These are phyloP conservation scores for Papilio dardanus DNA, from an alignment of 1,140 invertebrate species.

Conservation along the genomic window DNA sequence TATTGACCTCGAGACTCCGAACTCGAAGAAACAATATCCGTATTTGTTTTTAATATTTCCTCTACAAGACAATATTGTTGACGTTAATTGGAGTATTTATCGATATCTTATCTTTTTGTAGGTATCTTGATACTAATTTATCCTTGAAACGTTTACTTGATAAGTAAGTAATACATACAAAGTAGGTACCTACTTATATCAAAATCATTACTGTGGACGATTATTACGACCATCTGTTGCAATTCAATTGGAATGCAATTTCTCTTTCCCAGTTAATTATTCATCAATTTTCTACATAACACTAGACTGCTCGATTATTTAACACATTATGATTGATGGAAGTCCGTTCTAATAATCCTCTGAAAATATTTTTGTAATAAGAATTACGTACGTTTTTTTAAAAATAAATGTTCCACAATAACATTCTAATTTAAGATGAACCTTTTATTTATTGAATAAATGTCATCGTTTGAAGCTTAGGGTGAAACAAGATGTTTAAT, in stretches of 20 bases:
- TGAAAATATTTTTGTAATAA: not conserved
- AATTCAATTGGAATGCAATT: not conserved
- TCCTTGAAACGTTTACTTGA: not conserved
- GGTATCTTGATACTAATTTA: too few species aligned
- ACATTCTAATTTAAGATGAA: not conserved
- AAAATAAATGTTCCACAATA: not conserved
- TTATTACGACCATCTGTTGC: not conserved
- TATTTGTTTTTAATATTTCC: not conserved
- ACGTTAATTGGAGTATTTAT: constrained; percentile 18
- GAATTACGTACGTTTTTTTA: not conserved
- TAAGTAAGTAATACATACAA: not conserved
- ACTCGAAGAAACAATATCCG: constrained; percentile 8
- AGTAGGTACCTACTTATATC: not conserved
- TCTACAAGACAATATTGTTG: not conserved
- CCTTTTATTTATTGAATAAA: not conserved
- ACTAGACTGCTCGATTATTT: constrained; percentile 1
- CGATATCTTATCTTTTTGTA: constrained; percentile 31
- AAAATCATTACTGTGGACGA: not conserved
- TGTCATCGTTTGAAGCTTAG: not conserved
- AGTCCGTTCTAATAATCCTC: not conserved
- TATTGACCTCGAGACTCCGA: constrained; percentile 46
- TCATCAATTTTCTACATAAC: constrained; percentile 10
- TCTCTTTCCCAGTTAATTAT: constrained; percentile 15
- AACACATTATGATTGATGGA: not conserved
- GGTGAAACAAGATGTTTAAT: constrained; percentile 15